Percentiles rank a stretch among this genome's conserved stretches.
Conservation (phyloP, 2,888 invertebrate genomes). For the Seira ritae region DNA sequence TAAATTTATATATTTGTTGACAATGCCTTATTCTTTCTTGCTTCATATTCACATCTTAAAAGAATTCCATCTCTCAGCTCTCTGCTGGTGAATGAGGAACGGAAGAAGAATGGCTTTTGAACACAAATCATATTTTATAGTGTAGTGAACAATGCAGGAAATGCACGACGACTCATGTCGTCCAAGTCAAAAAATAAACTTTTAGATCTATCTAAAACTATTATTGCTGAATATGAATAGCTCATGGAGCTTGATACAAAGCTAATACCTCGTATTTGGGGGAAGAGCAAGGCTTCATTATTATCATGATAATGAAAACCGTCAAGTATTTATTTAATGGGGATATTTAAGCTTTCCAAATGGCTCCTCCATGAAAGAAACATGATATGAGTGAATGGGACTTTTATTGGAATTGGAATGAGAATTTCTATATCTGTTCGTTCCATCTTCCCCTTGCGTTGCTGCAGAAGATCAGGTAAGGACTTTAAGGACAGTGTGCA, state of each 20-base stretch:
- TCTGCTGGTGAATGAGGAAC: constrained; percentile 13
- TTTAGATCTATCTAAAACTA: too few relatives aligned
- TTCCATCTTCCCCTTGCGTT: constrained; percentile 40
- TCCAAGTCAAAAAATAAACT: not conserved
- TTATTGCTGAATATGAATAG: too few relatives aligned
- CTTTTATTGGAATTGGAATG: too few relatives aligned
- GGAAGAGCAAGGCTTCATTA: constrained; percentile 14
- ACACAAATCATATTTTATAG: constrained; percentile 5
- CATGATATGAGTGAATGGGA: constrained; percentile 37
- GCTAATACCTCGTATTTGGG: too few relatives aligned
- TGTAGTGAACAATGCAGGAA: constrained; percentile 21
- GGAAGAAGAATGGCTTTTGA: not conserved
- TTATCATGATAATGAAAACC: constrained; percentile 38
- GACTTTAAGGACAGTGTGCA: too few relatives aligned
- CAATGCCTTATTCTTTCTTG: constrained; percentile 1
- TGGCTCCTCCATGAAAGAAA: constrained; percentile 32
- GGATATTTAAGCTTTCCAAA: constrained; percentile 45
- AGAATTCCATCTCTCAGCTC: constrained; percentile 17
- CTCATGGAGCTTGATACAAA: too few relatives aligned
- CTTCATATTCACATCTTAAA: constrained; percentile 20
- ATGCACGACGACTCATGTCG: constrained; percentile 38
- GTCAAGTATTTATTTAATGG: constrained; percentile 60
- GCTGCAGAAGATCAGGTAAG: not conserved
- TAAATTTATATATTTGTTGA: constrained; percentile 21
- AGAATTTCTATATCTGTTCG: constrained; percentile 38